Evolutionary conservation across 2,888 invertebrate genomes (phyloP).

Genomic region (Busseola fusca): DNA sequence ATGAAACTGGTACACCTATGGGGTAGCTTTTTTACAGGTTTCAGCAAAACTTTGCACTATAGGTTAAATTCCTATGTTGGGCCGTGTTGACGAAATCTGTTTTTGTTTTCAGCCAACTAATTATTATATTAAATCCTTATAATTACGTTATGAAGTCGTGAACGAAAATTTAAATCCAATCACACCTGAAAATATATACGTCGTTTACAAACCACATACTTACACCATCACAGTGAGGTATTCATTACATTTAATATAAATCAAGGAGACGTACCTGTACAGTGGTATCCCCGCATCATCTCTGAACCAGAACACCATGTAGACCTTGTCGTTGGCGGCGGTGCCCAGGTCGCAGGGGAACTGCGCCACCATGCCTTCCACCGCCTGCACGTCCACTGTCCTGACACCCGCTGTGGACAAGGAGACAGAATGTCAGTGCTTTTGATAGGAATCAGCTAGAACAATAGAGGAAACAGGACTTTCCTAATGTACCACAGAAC

Average conservation of each 20-base stretch:
- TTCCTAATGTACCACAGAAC: not conserved
- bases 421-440: not conserved
- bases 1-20: too few species aligned
- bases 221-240: not conserved
- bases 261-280: slow-evolving; percentile 92
- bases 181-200: slow-evolving; percentile 5
- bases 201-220: not conserved
- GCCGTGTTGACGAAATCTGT: not conserved
- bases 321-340: slow-evolving; percentile 94
- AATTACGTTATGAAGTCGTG: not conserved
- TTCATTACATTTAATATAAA: not conserved
- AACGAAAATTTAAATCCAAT: not conserved
- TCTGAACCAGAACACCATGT: slow-evolving; percentile 97
- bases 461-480: not conserved
- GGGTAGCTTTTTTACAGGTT: too few species aligned
- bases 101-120: not conserved
- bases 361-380: slow-evolving; percentile 95
- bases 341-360: slow-evolving; percentile 96
- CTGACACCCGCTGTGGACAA: slow-evolving; percentile 88
- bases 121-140: not conserved
- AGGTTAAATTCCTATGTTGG: too few species aligned
- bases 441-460: not conserved
- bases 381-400: slow-evolving; percentile 95
- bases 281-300: slow-evolving; percentile 96
- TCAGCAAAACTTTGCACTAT: too few species aligned